These are phyloP conservation scores for Heliconius ismenius DNA, from an alignment of 2,888 invertebrate genomes.

Conservation along the genomic window DNA sequence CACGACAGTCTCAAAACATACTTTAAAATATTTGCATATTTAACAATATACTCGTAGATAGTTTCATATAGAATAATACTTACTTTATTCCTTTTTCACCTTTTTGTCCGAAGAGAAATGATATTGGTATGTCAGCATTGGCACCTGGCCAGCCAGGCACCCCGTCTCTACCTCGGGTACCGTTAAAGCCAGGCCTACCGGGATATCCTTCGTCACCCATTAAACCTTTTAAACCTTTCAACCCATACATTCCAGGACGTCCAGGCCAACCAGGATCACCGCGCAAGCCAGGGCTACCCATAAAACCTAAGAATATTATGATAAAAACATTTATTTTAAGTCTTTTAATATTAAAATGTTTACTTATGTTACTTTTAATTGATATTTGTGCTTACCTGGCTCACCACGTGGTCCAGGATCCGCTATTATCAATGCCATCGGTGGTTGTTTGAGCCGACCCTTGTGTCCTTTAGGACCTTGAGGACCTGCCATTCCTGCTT, in stretches of 20 bases:
- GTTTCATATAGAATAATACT: conserved; percentile 35
- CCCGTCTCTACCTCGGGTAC: conserved; percentile 79
- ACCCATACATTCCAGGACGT: conserved; percentile 57
- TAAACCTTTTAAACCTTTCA: conserved; percentile 60
- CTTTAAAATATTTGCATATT: not conserved
- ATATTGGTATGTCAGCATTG: conserved; percentile 61
- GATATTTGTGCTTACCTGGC: conserved; percentile 64
- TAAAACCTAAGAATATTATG: conserved; percentile 59
- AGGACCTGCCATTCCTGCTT: conserved; percentile 60
- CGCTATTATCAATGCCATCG: conserved; percentile 57
- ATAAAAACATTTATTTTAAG: not conserved
- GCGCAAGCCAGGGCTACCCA: conserved; percentile 68
- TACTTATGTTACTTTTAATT: not conserved
- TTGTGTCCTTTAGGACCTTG: conserved; percentile 79
- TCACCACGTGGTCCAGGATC: conserved; percentile 83
- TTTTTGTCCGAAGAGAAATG: conserved; percentile 70
- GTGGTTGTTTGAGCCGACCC: conserved; percentile 65
- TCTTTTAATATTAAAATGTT: not conserved
- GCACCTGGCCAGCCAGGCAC: conserved; percentile 77
- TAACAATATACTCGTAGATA: not conserved
- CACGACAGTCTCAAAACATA: too few relatives aligned
- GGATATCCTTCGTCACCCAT: conserved; percentile 73
- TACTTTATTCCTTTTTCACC: conserved; percentile 76
- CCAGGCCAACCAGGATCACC: conserved; percentile 73
- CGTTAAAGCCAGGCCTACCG: conserved; percentile 75